A percentile compares a stretch with the other conserved stretches of the same genome.
phyloP scores from a whole-genome alignment of 2,113 vertebrate genomes.

The Phodopus roborovskii region DNA sequence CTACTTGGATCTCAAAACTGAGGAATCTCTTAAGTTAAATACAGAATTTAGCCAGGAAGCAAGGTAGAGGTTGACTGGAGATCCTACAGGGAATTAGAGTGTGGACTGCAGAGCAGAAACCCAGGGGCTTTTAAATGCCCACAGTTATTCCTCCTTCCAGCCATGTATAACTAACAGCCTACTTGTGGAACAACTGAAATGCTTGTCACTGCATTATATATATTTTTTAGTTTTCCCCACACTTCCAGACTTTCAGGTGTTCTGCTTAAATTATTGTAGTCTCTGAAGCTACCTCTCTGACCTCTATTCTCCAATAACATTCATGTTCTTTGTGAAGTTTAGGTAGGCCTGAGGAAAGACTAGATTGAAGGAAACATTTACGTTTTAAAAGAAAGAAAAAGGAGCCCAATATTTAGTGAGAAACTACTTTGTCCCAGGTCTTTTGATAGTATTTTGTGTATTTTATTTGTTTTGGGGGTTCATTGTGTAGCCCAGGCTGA shows the following conservation, averaged over 20 bases:
- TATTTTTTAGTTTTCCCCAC: slow-evolving; percentile 19
- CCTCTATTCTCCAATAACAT: background rate
- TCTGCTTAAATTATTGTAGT: background rate
- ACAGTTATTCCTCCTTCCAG: background rate
- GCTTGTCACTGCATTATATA: background rate
- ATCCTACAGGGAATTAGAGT: background rate
- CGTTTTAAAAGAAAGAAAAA: background rate
- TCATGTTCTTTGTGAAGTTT: slow-evolving; percentile 15
- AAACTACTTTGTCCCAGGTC: background rate
- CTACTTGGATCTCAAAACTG: background rate
- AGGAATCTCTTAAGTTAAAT: slow-evolving; percentile 6
- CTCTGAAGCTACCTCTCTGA: background rate
- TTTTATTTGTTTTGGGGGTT: background rate
- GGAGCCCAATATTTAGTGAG: background rate
- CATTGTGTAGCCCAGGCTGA: background rate
- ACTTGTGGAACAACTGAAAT: background rate
- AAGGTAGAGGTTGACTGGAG: background rate
- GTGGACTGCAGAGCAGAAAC: background rate
- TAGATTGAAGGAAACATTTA: background rate
- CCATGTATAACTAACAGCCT: background rate
- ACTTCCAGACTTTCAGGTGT: slow-evolving; percentile 3
- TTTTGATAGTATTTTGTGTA: slow-evolving; percentile 24
- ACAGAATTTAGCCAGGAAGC: background rate
- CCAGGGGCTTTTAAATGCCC: background rate
- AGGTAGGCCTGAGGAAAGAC: background rate